These are phyloP conservation scores for Rostrhamus sociabilis DNA, from an alignment of 2,797 vertebrate genomes.

Conservation along the genomic window DNA sequence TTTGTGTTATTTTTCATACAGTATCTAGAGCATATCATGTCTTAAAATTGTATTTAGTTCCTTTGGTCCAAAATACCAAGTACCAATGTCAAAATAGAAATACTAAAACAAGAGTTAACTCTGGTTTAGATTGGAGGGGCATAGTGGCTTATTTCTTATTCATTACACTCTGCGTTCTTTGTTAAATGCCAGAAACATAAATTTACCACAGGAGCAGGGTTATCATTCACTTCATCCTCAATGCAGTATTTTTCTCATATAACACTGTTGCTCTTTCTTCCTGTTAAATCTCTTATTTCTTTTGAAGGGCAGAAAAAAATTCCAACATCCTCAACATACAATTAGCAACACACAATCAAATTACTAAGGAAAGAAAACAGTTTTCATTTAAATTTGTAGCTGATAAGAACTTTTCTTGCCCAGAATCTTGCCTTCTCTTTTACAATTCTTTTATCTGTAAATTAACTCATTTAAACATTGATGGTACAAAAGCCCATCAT, in stretches of 20 bases:
- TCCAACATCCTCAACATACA: neutral
- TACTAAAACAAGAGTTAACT: neutral
- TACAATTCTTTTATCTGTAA: slow-evolving; percentile 28
- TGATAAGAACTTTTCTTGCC: slow-evolving; percentile 12
- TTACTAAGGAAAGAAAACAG: neutral
- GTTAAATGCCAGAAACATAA: neutral
- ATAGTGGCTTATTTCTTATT: neutral
- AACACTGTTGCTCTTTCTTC: neutral
- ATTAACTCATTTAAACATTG: slow-evolving; percentile 44
- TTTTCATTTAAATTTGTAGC: slow-evolving; percentile 8
- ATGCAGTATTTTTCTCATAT: neutral
- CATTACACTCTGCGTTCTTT: neutral
- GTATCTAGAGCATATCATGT: neutral
- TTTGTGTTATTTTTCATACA: neutral
- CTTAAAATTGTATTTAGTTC: neutral
- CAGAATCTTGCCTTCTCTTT: neutral
- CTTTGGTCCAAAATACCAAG: neutral
- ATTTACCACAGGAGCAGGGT: neutral
- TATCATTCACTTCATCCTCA: neutral
- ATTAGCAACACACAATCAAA: neutral
- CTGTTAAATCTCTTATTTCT: neutral
- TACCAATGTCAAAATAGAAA: neutral
- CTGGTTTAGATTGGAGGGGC: accelerated
- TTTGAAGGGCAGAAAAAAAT: neutral
- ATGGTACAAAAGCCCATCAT: neutral